phyloP scores from a whole-genome alignment of 2,888 invertebrate species.

The Caenorhabditis wallacei region DNA sequence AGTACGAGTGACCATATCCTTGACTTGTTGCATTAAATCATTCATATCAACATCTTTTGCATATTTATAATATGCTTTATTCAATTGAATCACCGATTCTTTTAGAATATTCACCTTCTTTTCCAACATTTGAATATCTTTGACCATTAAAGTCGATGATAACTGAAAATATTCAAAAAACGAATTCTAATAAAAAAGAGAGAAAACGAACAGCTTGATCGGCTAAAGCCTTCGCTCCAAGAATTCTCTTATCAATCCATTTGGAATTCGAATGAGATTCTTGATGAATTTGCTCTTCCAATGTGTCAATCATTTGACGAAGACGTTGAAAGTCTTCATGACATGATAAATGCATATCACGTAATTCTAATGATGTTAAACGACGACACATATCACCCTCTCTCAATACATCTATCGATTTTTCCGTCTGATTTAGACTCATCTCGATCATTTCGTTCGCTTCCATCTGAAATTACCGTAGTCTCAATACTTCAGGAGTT shows the following conservation, averaged over 20 bases:
- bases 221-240: slow-evolving; percentile 19
- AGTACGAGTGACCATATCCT: slow-evolving; percentile 54
- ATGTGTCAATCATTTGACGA: slow-evolving; percentile 28
- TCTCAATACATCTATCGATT: slow-evolving; percentile 31
- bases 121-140: slow-evolving; percentile 54
- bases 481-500: background rate
- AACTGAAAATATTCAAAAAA: too few species aligned
- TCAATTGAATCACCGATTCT: slow-evolving; percentile 48
- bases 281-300: slow-evolving; percentile 30
- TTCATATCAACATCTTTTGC: slow-evolving; percentile 39
- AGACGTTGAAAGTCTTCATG: slow-evolving; percentile 49
- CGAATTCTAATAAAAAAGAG: background rate
- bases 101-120: slow-evolving; percentile 57
- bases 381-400: slow-evolving; percentile 44
- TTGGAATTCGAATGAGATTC: slow-evolving; percentile 16
- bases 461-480: background rate
- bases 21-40: slow-evolving; percentile 57
- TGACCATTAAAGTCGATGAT: slow-evolving; percentile 33
- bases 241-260: slow-evolving; percentile 45
- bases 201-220: slow-evolving; percentile 29
- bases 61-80: slow-evolving; percentile 51
- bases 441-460: background rate
- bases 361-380: slow-evolving; percentile 31
- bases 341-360: slow-evolving; percentile 48
- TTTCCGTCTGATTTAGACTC: slow-evolving; percentile 23